Evolutionary conservation across 2,888 invertebrate species (phyloP), one percentile per base, ranked within the genome.

Genomic region (Alviniconcha strummeri): DNA sequence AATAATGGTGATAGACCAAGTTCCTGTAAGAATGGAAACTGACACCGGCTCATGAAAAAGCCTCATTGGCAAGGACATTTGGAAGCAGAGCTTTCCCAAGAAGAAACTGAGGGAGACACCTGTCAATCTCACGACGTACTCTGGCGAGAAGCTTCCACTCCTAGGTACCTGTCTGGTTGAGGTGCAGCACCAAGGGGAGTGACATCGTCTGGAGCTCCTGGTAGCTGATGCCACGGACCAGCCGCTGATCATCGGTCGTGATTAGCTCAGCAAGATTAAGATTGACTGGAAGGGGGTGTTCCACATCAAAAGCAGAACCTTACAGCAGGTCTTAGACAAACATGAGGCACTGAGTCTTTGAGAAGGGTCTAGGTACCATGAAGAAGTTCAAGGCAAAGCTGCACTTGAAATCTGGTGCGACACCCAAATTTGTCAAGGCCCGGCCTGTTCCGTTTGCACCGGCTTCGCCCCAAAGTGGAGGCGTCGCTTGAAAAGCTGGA

Each of bases 381-480:
- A n/a, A n/a, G n/a, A n/a, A n/a, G n/a, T n/a, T n/a, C n/a, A n/a
- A n/a, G n/a, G n/a, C n/a, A n/a, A n/a, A n/a, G n/a, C n/a, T n/a
- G n/a, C n/a, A n/a, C n/a, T n/a, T n/a, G n/a, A n/a, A n/a, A n/a
- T n/a, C n/a, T n/a, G n/a, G n/a, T n/a, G n/a, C n/a, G n/a, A n/a
- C n/a, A n/a, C n/a, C n/a, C n/a, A n/a, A n/a, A n/a, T n/a, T n/a
- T n/a, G n/a, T n/a, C n/a, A n/a, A n/a, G n/a, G n/a, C n/a, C n/a
- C n/a, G n/a, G n/a, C n/a, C n/a, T n/a, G n/a, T n/a, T n/a, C n/a
- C 87, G 17, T 88, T 84, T 76, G 75, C 85, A 3, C 7, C n/a
- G n/a, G n/a, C n/a, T 87, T 13, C 82, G 72, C 13, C 69, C 69
- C 3, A 85, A 85, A 56, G 83, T 86, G 3, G 85, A 85, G 56